Base-by-base conservation (phyloP, 2,888 invertebrate genomes). In the Anarsia innoxiella region DNA sequence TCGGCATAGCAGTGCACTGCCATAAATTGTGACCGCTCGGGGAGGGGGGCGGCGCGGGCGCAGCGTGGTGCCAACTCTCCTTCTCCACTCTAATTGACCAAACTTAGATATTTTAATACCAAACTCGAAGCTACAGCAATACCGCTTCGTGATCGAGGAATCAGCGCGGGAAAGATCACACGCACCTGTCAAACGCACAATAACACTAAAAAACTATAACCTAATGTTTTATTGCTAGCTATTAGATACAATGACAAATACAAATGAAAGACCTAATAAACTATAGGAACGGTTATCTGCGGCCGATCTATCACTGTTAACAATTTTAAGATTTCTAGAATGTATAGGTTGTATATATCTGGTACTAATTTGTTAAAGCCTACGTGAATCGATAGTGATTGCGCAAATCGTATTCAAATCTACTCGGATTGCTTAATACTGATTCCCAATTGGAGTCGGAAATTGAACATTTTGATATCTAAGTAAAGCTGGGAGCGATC, bases 371-470 rank as follows among this genome's bases (percentile, higher is more conserved):
- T 23, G 27, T 27, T 16, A 11, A 38, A 33, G 31, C 30, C 40
- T 16, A 29, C 23, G 33, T 33, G 9, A 25, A 14, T 25, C 49
- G 49, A 60, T 66, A 57, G 19, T 71, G 11, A 12, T 72, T 70
- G 76, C 71, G 71, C 68, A 65, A 75, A 75, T 67, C 56, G 47
- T 56, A 67, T 68, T 68, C 58, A 62, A 61, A 65, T 34, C 29
- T 16, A 49, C 36, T 46, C 47, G 8, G 15, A 60, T 65, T 59
- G 56, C 64, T 64, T 59, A 57, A 67, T 65, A 63, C 42, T 40
- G 38, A 42, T 45, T 23, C 31, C 30, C 42, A 45, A 43, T 46
- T 26, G 11, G 11, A 23, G 44, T 36, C 45, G 41, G 39, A 45
- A 46, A 46, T 44, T 43, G 37, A 47, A 39, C 32, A 28, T 29